Evolutionary conservation across 1,140 invertebrate species (phyloP).

Genomic region (Brachionus paranguensis): DNA sequence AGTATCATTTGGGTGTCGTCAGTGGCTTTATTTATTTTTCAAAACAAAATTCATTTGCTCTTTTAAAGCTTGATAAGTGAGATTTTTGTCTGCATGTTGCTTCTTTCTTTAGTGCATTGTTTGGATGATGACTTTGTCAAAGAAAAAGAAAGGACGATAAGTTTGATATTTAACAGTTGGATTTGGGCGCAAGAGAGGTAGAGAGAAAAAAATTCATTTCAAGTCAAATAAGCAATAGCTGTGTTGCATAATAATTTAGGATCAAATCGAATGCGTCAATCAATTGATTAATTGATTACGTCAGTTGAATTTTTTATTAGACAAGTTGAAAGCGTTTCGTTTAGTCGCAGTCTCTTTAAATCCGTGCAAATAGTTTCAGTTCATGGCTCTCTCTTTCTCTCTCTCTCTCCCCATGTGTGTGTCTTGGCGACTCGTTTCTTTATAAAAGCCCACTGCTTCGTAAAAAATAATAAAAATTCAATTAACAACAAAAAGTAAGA

Average conservation of each 20-base stretch:
- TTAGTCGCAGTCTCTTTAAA: not conserved
- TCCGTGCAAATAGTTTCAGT: slow-evolving; percentile 19
- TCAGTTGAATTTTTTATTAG: slow-evolving; percentile 12
- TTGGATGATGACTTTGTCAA: not conserved
- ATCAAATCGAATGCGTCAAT: not conserved
- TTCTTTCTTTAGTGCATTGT: too few species aligned
- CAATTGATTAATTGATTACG: slow-evolving; percentile 13
- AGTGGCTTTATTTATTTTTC: too few species aligned
- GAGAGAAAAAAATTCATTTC: not conserved
- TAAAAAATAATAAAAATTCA: not conserved
- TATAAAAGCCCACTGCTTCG: not conserved
- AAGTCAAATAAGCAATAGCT: slow-evolving; percentile 4
- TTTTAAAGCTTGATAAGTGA: too few species aligned
- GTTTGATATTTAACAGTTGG: not conserved
- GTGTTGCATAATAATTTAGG: slow-evolving; percentile 24
- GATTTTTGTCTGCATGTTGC: too few species aligned
- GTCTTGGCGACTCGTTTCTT: too few species aligned
- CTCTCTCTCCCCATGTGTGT: not conserved
- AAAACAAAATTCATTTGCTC: too few species aligned
- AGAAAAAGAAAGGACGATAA: not conserved
- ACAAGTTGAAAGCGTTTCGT: not conserved
- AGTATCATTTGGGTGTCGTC: too few species aligned
- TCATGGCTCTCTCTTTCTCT: not conserved
- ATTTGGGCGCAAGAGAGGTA: not conserved
- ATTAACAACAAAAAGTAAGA: not conserved